Conservation (phyloP, 2,888 invertebrate species). For the Drosophila peninsularis region DNA sequence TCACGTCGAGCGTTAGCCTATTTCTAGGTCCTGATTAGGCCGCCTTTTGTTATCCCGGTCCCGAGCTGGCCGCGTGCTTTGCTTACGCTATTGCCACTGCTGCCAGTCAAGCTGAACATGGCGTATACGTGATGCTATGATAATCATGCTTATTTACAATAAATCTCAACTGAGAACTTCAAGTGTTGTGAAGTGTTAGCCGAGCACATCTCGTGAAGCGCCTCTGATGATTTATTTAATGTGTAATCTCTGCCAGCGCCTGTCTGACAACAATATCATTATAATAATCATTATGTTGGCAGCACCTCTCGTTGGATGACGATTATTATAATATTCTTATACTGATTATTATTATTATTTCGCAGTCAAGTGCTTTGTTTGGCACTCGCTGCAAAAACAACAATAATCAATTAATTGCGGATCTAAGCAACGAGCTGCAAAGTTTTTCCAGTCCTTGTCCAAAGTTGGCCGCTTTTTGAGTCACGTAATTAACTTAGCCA, state of each 20-base stretch:
- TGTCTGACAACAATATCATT: slow-evolving; percentile 51
- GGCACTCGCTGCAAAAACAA: slow-evolving; percentile 26
- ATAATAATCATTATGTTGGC: slow-evolving; percentile 68
- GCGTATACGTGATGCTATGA: slow-evolving; percentile 79
- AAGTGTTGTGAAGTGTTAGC: slow-evolving; percentile 69
- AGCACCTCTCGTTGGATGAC: slow-evolving; percentile 44
- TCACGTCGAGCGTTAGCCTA: slow-evolving; percentile 4
- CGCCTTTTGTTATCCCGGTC: slow-evolving; percentile 12
- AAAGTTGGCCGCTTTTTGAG: slow-evolving; percentile 58
- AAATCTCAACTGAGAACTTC: slow-evolving; percentile 66
- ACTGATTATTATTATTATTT: slow-evolving; percentile 41
- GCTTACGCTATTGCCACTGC: neutral
- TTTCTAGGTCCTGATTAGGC: slow-evolving; percentile 32
- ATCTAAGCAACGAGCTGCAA: slow-evolving; percentile 48
- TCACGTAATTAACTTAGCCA: slow-evolving; percentile 76
- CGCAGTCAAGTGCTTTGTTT: slow-evolving; percentile 58
- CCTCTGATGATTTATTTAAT: slow-evolving; percentile 77
- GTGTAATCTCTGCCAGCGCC: slow-evolving; percentile 77
- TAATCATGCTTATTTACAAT: slow-evolving; percentile 80
- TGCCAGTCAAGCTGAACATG: slow-evolving; percentile 36
- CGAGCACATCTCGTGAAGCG: slow-evolving; percentile 50
- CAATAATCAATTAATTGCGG: slow-evolving; percentile 76
- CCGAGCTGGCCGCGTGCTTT: slow-evolving; percentile 1
- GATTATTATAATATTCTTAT: slow-evolving; percentile 44
- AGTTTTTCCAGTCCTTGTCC: slow-evolving; percentile 53